Evolutionary conservation across 1,140 invertebrate genomes (phyloP).

Genomic region (Thaumetopoea pityocampa): DNA sequence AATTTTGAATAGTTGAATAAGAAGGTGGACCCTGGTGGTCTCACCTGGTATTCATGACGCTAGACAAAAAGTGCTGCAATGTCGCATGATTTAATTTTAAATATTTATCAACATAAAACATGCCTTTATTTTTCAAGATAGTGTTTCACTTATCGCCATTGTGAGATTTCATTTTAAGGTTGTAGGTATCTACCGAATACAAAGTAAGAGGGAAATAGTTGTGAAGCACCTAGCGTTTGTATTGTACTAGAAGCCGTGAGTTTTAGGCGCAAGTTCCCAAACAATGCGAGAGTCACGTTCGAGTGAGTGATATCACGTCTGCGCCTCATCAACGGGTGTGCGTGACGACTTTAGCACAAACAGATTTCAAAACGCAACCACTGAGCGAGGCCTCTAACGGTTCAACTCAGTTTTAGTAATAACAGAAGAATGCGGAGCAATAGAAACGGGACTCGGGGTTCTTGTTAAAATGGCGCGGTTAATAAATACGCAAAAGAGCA

Average conservation of each 20-base stretch:
- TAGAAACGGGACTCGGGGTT: constrained; percentile 24
- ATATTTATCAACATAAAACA: too few relatives aligned
- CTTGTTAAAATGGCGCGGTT: constrained; percentile 44
- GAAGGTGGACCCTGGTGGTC: too few relatives aligned
- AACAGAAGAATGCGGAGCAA: constrained; percentile 17
- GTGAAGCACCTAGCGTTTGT: constrained; percentile 5
- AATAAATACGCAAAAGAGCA: constrained; percentile 69
- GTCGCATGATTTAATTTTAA: too few relatives aligned
- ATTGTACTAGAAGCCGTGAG: constrained; percentile 11
- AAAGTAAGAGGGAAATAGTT: constrained; percentile 4
- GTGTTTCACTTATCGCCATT: too few relatives aligned
- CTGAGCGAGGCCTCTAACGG: constrained; percentile 25
- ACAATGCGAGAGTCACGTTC: constrained; percentile 64
- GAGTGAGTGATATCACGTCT: constrained; percentile 67
- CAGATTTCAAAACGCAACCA: constrained; percentile 63
- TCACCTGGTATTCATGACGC: too few relatives aligned
- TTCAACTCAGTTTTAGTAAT: constrained; percentile 5
- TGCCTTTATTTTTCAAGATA: too few relatives aligned
- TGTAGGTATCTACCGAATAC: constrained; percentile 11
- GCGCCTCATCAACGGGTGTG: constrained; percentile 61
- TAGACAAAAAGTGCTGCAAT: too few relatives aligned
- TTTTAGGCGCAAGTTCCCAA: constrained; percentile 53
- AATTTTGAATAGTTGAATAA: too few relatives aligned
- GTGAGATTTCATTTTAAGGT: too few relatives aligned
- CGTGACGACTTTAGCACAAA: constrained; percentile 69